A percentile compares a stretch with the other conserved stretches of the same genome.
Conservation (phyloP, 2,113 vertebrate species). For the Datnioides undecimradiatus region DNA sequence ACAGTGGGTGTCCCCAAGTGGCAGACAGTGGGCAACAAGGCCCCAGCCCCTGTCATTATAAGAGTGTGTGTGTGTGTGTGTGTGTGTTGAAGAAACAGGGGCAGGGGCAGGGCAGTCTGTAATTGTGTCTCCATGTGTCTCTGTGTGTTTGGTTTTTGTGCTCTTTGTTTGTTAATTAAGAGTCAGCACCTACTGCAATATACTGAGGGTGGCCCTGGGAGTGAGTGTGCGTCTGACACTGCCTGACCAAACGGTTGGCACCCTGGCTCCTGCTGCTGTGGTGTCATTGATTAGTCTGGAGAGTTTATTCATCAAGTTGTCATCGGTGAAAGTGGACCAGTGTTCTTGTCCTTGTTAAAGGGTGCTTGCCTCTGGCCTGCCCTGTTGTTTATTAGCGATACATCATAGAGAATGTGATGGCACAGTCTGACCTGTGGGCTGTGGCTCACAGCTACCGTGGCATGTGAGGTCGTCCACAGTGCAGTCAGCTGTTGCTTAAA, state of each 20-base stretch:
- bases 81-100: not conserved
- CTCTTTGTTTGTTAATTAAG: constrained; percentile 51
- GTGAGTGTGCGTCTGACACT: constrained; percentile 24
- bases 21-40: not conserved
- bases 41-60: constrained; percentile 8
- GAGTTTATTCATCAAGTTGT: constrained; percentile 76
- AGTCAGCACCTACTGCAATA: constrained; percentile 39
- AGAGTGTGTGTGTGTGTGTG: constrained; percentile 3
- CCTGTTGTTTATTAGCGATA: constrained; percentile 58
- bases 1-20: not conserved
- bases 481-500: constrained; percentile 45
- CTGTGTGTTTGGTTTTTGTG: not conserved
- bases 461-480: constrained; percentile 10
- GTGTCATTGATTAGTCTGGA: constrained; percentile 65
- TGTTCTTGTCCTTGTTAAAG: constrained; percentile 64
- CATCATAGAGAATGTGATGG: constrained; percentile 38
- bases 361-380: constrained; percentile 36
- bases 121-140: not conserved
- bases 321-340: constrained; percentile 58
- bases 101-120: not conserved
- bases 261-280: constrained; percentile 25
- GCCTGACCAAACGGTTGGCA: constrained; percentile 24
- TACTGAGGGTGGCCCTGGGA: constrained; percentile 27
- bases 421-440: constrained; percentile 31
- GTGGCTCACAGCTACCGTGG: constrained; percentile 17